Evolutionary conservation across 2,797 vertebrate genomes (phyloP), one percentile per base, ranked within the genome.

Genomic region (Gallinago stenura): DNA sequence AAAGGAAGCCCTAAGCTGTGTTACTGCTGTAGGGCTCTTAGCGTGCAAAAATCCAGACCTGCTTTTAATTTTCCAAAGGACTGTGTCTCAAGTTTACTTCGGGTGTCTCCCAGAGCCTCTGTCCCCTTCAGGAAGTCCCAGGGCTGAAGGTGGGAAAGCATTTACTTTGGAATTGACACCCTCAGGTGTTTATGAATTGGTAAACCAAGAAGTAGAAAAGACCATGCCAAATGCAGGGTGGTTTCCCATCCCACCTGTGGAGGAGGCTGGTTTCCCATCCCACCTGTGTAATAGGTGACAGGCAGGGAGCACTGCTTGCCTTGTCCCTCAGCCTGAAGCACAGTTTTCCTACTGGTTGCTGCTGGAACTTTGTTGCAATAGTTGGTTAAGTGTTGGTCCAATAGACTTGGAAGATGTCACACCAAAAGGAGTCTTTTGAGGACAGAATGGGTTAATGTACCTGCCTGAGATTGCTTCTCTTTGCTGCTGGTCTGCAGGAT

Each of bases 21-120:
- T 87, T 85, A 51, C 39, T 93, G 33, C 62, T 76, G 64, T 60
- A 87, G 83, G 62, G 75, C 35, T 85, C 64, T 92, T 91, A 66
- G 56, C 83, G 91, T 76, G 83, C 57, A 86, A 64, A 91, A 65
- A 64, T 78, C 19, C 61, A 83, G 50, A 68, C 87, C 93, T 93
- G 90, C 57, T 95, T 95, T 80, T 93, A 95, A 68, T 97, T 95
- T 90, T 94, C 83, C 21, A 18, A 51, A 50, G 66, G 48, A 61
- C 48, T 41, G 39, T 75, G 62, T 80, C 78, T 95, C 48, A 91
- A 68, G 41, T 85, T 93, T 89, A 60, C 35, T 75, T 75, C 35
- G 46, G 30, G 26, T 90, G 46, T 89, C 66, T 92, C 65, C 50
- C 54, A 81, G 79, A 88, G 91, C 37, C 41, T 87, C 72, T 81